Evolutionary conservation across 2,888 invertebrate genomes (phyloP), one percentile per base, ranked within the genome.

Genomic region (Pogonocherus hispidulus): DNA sequence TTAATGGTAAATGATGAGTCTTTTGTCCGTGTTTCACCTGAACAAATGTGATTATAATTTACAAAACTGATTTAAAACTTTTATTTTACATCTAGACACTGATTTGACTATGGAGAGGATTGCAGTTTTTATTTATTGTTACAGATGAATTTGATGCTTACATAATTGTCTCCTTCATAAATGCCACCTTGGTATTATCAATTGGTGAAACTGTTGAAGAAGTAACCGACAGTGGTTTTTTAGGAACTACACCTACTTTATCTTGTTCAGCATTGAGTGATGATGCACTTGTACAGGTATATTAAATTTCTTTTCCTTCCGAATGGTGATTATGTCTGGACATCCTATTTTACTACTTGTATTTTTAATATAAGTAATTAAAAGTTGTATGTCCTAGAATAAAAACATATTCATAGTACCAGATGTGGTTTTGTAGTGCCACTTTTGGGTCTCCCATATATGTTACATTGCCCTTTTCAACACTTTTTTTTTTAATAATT

Each of bases 161-260:
- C 90, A 99, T 99, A 90, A 97, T 99, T 86, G 99, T 99, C 80
- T 99, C 99, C 57, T 99, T 99, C 93, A 95, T 98, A 73, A 95
- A 94, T 85, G 99, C 99, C 78, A 99, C 99, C 14, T 91, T 99
- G 82, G 99, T 99, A 74, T 90, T 99, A 81, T 98, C 98, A 79
- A 99, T 99, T 84, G 99, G 99, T 77, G 99, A 99, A 87, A 99
- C 99, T 11, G 99, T 99, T n/a, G 99, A 99, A 87, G 99, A 99
- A 92, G 99, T 99, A 20, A 98, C 99, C 0, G 99, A 99, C 86
- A 99, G 99, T 71, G 99, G 99, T 49, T 99, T 99, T 86, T 89
- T 99, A 80, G 99, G 99, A 69, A 99, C 99, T 0, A 99, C 99
- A 0, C 98, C 99, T 0, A 99, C 99, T 0, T 88, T 99, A n/a